Evolutionary conservation across 2,797 vertebrate genomes (phyloP), one percentile per base, ranked within the genome.

Genomic region (Tangara arthus): DNA sequence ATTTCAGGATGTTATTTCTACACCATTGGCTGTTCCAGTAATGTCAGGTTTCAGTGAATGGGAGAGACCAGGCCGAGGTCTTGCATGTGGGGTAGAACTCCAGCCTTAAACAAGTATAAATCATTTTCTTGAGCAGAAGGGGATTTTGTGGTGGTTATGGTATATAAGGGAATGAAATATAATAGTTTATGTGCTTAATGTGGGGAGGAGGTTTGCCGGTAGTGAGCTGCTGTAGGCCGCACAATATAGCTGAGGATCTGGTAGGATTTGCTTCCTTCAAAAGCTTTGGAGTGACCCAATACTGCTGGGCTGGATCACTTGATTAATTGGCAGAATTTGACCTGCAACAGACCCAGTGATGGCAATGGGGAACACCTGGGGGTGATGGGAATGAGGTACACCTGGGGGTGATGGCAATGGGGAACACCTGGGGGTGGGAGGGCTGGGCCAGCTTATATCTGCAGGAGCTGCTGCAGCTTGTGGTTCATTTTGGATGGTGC

Each of bases 401-500:
- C 50, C 30, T 72, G 49, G 18, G 13, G 2, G 6, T 8, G 37
- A 26, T 42, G 50, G 18, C 8, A 23, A 13, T 4, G 21, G 3
- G 34, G 6, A 14, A 11, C 49, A 34, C 34, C 41, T 66, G 52
- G 18, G 20, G 32, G 14, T n/a, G 39, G 30, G 53, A 5, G 32
- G 60, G 26, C 13, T 14, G 20, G 50, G 7, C 9, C 32, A 35
- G 32, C 35, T 17, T 8, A 1, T 32, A 57, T 10, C 44, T 50
- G 22, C 4, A 18, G 44, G 37, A 42, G 5, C 1, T 60, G 35
- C 7, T 26, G 7, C 0, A 4, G 2, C 0, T 19, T 9, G 7
- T 6, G 11, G 2, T 9, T 9, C 0, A 0, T 8, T 42, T 2
- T 14, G 37, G 1, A 1, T 3, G 9, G 2, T 9, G 47, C 22